phyloP scores from a whole-genome alignment of 2,797 vertebrate species.

The Champsocephalus esox region DNA sequence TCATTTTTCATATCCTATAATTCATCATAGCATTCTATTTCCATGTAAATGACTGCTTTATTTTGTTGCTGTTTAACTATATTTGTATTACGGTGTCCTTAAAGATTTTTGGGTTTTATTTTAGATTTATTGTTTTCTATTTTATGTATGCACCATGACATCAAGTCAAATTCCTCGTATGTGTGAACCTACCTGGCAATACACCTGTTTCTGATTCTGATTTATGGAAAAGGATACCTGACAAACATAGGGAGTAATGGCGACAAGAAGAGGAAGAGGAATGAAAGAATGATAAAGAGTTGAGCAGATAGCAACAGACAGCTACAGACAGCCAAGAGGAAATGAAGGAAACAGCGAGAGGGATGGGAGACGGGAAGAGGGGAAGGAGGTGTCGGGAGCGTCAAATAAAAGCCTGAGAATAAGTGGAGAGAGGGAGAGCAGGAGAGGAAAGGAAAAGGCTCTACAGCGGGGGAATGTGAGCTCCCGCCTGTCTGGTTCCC shows the following conservation, averaged over 20 bases:
- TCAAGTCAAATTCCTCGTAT: no score
- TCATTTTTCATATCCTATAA: no score
- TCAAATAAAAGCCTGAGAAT: constrained; percentile 27
- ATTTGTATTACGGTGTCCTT: no score
- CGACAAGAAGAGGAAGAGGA: constrained; percentile 20
- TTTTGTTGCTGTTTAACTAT: no score
- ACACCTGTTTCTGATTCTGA: no score
- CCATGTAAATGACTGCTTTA: no score
- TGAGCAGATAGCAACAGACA: constrained; percentile 29
- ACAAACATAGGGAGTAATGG: constrained; percentile 18
- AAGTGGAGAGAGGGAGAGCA: background rate
- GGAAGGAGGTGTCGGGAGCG: background rate
- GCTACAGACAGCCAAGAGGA: constrained; percentile 43
- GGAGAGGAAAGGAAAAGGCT: constrained; percentile 43
- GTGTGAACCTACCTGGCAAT: no score
- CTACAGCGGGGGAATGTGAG: constrained; percentile 52
- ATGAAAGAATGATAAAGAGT: constrained; percentile 28
- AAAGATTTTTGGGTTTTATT: no score
- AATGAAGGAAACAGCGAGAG: constrained; percentile 49
- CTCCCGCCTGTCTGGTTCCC: constrained; percentile 60
- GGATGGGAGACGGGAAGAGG: constrained; percentile 7
- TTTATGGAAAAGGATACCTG: constrained; percentile 27
- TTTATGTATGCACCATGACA: no score
- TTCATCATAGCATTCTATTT: no score
- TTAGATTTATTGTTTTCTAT: no score